Evolutionary conservation across 2,888 invertebrate genomes (phyloP), one percentile per base, ranked within the genome.

Genomic region (Chorisops tibialis): DNA sequence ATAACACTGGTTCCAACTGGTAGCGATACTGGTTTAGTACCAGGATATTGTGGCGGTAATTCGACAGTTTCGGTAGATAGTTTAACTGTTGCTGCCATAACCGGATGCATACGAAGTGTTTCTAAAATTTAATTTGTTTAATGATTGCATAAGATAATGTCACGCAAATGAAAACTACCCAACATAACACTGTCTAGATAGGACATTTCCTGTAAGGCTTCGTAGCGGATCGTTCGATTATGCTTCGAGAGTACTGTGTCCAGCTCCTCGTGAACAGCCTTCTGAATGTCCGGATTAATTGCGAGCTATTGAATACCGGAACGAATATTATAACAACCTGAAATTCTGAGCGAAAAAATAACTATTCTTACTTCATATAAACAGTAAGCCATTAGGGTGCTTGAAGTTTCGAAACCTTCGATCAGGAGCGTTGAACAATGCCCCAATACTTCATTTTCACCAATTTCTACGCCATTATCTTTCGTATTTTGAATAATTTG

Each of bases 371-470:
- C 58, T 41, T 66, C 59, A 49, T 64, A 64, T 7, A 66, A 39
- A 21, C 61, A 59, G 41, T 52, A 64, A 1, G 66, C 59, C 59
- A 64, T 61, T 14, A 64, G 37, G 9, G 64, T 61, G 16, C 54
- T 63, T 16, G 64, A 63, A 18, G 66, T 61, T 49, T 66, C 66
- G 38, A 64, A 66, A 1, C 64, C 64, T 56, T 66, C 64, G 6
- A 59, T 59, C 4, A 50, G 35, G 14, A 64, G 48, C n/a, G 64
- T 64, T 35, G 62, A 54, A 37, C 54, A 22, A 54, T 64, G 62
- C 16, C 64, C 64, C 16, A 54, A 14, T 9, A 59, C 41, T 14
- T 51, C 54, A 30, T 18, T 51, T 45, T 61, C 45, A 49, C 18
- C 19, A 1, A 61, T 16, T 1, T 14, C 18, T n/a, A 16, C 24